Percentiles rank a stretch among this genome's conserved stretches.
Evolutionary conservation across 2,888 invertebrate species (phyloP).

Genomic region (Conistra vaccinii): DNA sequence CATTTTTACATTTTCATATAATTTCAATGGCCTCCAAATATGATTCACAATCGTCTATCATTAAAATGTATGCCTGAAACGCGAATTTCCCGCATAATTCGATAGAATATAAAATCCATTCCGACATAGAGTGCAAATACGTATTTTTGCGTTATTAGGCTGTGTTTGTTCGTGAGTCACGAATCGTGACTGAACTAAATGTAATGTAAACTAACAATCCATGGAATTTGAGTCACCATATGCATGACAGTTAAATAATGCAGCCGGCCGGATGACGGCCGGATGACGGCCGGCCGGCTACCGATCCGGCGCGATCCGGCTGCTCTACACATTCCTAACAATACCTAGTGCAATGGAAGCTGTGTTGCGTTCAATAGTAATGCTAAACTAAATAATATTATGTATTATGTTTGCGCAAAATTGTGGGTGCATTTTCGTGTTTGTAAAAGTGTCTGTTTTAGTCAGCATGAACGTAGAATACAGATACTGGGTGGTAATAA

Average conservation of each 20-base stretch:
- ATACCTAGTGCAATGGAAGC: conserved; percentile 28
- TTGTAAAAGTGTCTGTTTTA: conserved; percentile 14
- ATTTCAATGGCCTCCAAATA: conserved; percentile 5
- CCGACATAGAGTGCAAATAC: conserved; percentile 57
- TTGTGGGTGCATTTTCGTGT: conserved; percentile 18
- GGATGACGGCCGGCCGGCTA: not conserved
- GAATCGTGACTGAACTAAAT: conserved; percentile 61
- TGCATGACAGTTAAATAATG: conserved; percentile 63
- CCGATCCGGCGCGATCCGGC: conserved; percentile 7
- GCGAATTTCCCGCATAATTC: conserved; percentile 47
- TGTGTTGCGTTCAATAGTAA: conserved; percentile 53
- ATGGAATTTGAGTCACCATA: conserved; percentile 44
- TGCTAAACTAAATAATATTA: conserved; percentile 61
- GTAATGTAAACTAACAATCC: conserved; percentile 58
- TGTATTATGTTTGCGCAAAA: conserved; percentile 38
- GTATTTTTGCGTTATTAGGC: conserved; percentile 61
- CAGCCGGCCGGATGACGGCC: conserved; percentile 46
- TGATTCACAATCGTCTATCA: conserved; percentile 7
- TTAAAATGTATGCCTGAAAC: conserved; percentile 37
- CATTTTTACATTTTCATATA: not conserved
- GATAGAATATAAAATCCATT: conserved; percentile 48
- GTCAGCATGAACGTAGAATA: not conserved
- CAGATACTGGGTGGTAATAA: not conserved
- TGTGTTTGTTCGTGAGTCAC: conserved; percentile 62
- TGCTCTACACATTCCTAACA: conserved; percentile 59